A percentile compares a stretch with the other conserved stretches of the same genome.
These are phyloP conservation scores for Taxidea taxus DNA, from an alignment of 2,113 vertebrate genomes.

Conservation along the genomic window DNA sequence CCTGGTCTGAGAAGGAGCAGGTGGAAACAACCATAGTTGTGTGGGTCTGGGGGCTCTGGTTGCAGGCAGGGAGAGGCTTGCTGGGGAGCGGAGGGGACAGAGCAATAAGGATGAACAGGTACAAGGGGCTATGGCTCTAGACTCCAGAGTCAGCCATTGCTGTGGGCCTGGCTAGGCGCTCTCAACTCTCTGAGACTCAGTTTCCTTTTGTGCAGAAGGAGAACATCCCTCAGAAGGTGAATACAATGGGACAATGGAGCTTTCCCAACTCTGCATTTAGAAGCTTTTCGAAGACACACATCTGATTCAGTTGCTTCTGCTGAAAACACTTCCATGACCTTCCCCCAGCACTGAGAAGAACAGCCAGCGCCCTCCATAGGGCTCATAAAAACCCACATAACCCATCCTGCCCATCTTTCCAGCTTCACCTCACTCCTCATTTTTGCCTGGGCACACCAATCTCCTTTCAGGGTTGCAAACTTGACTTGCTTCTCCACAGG, in stretches of 20 bases:
- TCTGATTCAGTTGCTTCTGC: background rate
- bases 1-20: background rate
- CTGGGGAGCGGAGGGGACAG: fast-evolving
- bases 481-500: background rate
- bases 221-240: background rate
- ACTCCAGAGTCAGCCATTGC: background rate
- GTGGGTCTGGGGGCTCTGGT: background rate
- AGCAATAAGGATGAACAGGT: background rate
- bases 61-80: too few relatives aligned
- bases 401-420: background rate
- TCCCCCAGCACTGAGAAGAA: background rate
- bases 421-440: background rate
- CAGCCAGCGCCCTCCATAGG: background rate
- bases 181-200: background rate
- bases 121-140: background rate
- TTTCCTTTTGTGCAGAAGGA: background rate
- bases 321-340: background rate
- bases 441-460: background rate
- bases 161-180: background rate
- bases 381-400: background rate
- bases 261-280: background rate
- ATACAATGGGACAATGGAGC: background rate
- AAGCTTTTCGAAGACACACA: background rate
- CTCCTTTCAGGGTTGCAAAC: background rate
- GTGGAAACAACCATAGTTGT: fast-evolving